Evolutionary conservation across 2,888 invertebrate genomes (phyloP).

Genomic region (Apodemia zela): DNA sequence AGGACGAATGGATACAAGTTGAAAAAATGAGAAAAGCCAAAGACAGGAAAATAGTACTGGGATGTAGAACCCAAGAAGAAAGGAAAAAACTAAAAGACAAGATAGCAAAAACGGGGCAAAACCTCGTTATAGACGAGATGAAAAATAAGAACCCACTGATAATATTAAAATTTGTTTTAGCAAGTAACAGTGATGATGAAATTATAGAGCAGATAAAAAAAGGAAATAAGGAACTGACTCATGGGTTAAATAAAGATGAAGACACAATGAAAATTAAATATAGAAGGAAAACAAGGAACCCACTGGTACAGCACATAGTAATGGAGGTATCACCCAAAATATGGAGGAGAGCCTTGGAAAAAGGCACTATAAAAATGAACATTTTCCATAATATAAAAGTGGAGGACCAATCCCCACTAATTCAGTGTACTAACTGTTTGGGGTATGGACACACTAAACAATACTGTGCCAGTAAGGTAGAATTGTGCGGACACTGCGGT

Average conservation of each 20-base stretch:
- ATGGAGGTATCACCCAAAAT: constrained; percentile 18
- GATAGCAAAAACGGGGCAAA: constrained; percentile 2
- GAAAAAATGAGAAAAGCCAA: constrained; percentile 24
- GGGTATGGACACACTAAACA: constrained; percentile 27
- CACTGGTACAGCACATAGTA: constrained; percentile 17
- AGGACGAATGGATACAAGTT: constrained; percentile 22
- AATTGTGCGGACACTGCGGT: constrained; percentile 29
- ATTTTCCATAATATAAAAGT: constrained; percentile 7
- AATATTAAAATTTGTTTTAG: constrained; percentile 19
- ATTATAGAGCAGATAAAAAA: constrained; percentile 17
- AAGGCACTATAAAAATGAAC: too few species aligned
- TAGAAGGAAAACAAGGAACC: constrained; percentile 20
- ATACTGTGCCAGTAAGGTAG: constrained; percentile 22
- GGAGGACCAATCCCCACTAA: constrained; percentile 22
- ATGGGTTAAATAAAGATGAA: constrained; percentile 10
- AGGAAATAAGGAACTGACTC: constrained; percentile 20
- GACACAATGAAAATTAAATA: constrained; percentile 15
- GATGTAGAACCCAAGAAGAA: constrained; percentile 21
- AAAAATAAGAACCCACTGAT: constrained; percentile 26
- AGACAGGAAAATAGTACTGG: constrained; percentile 27
- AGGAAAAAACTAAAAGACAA: constrained; percentile 21
- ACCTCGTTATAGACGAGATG: constrained; percentile 19
- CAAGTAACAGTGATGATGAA: constrained; percentile 19
- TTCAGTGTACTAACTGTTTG: constrained; percentile 31
- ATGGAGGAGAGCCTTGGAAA: constrained; percentile 9